A percentile compares a stretch with the other conserved stretches of the same genome.
Evolutionary conservation across 2,797 vertebrate genomes (phyloP).

Genomic region (Sebastes diploproa): DNA sequence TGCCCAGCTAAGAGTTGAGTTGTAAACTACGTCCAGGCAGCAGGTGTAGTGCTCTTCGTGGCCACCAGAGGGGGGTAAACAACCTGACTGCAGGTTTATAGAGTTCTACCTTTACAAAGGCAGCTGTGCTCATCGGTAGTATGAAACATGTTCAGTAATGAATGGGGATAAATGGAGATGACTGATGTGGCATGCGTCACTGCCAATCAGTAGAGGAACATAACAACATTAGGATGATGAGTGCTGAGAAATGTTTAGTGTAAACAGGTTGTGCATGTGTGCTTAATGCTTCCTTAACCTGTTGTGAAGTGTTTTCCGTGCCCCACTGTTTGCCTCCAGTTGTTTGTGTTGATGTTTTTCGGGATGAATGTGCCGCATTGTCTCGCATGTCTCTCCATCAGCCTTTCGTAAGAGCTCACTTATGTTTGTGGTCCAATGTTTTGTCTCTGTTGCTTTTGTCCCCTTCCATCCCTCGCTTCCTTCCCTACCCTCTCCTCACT

Average conservation of each 20-base stretch:
- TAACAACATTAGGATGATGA: slow-evolving; percentile 67
- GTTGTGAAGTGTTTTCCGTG: slow-evolving; percentile 51
- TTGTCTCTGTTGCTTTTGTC: slow-evolving; percentile 68
- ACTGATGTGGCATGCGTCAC: slow-evolving; percentile 65
- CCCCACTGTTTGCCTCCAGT: slow-evolving; percentile 51
- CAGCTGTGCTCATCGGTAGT: slow-evolving; percentile 31
- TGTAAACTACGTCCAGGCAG: slow-evolving; percentile 51
- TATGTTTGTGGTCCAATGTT: slow-evolving; percentile 68
- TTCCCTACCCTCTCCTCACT: slow-evolving; percentile 23
- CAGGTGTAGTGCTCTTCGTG: slow-evolving; percentile 16
- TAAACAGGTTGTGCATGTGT: slow-evolving; percentile 61
- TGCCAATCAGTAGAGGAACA: slow-evolving; percentile 63
- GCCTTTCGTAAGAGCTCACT: slow-evolving; percentile 58
- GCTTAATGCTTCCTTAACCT: slow-evolving; percentile 64
- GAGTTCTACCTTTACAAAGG: slow-evolving; percentile 10
- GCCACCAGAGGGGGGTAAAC: slow-evolving; percentile 81
- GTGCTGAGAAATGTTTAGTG: slow-evolving; percentile 59
- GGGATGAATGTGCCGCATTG: slow-evolving; percentile 65
- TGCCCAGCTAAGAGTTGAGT: slow-evolving; percentile 60
- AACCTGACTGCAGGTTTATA: slow-evolving; percentile 48
- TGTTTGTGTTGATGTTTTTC: slow-evolving; percentile 71
- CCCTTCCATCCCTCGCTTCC: slow-evolving; percentile 39
- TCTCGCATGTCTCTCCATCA: slow-evolving; percentile 60
- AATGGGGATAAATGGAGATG: slow-evolving; percentile 45
- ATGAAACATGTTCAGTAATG: slow-evolving; percentile 48